Evolutionary conservation across 2,888 invertebrate genomes (phyloP).

Genomic region (Nemapogon koenigi): DNA sequence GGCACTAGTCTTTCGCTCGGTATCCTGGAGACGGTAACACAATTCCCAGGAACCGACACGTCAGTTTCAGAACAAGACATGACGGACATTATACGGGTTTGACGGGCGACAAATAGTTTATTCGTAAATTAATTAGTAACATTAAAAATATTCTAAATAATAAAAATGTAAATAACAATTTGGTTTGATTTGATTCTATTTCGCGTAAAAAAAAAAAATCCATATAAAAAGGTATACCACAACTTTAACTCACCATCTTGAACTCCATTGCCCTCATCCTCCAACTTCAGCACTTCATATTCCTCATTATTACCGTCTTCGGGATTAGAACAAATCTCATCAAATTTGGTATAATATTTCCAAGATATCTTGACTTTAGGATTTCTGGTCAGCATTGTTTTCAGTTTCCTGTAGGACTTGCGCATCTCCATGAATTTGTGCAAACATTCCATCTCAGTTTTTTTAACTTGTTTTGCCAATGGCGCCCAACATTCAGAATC

Average conservation of each 20-base stretch:
- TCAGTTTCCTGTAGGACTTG: slow-evolving; percentile 39
- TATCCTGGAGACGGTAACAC: too few species aligned
- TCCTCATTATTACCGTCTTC: too few species aligned
- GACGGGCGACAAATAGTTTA: too few species aligned
- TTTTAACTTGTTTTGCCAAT: slow-evolving; percentile 28
- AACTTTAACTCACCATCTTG: slow-evolving; percentile 12
- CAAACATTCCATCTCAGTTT: slow-evolving; percentile 28
- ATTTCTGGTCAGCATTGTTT: slow-evolving; percentile 36
- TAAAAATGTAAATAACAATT: too few species aligned
- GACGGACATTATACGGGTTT: too few species aligned
- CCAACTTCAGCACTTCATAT: slow-evolving; percentile 9
- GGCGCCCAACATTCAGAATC: slow-evolving; percentile 28
- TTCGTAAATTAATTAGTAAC: too few species aligned
- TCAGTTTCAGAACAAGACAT: too few species aligned
- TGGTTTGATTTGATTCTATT: too few species aligned
- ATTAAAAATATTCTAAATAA: too few species aligned
- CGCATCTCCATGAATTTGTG: slow-evolving; percentile 45
- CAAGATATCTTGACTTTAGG: slow-evolving; percentile 44
- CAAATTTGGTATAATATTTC: slow-evolving; percentile 32
- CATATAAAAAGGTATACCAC: not conserved
- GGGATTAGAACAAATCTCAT: not conserved
- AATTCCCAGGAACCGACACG: too few species aligned
- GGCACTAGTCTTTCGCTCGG: too few species aligned
- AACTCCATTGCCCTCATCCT: slow-evolving; percentile 10
- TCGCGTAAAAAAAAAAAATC: not conserved